Evolutionary conservation across 2,113 vertebrate genomes (phyloP), one percentile per base, ranked within the genome.

Genomic region (Halcyon senegalensis): DNA sequence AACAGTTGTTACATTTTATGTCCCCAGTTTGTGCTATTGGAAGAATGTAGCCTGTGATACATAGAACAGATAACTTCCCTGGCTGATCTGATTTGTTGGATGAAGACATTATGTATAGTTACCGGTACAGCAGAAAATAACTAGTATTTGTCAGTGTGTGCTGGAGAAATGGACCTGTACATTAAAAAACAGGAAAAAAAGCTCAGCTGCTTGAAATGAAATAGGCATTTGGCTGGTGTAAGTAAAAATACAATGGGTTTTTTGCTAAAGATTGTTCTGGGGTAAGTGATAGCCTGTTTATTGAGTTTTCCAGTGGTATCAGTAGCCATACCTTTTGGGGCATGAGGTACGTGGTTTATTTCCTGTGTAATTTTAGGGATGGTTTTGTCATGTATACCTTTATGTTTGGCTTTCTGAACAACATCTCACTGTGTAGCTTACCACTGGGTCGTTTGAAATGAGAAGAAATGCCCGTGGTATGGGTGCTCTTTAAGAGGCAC

Each of bases 121-220:
- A 44, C 1, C 0, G 0, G 13, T 43, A 44, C 48, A 5, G 9
- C 44, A 78, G 66, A 66, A 66, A 87, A 48, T n/a, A 27, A 50
- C 11, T 35, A 74, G 0, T 1, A 2, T 68, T 86, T 90, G 51
- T 90, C 70, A 59, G n/a, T 14, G 30, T 76, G 4, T 56, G 31
- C 51, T 80, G 48, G 35, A 72, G 39, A 76, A 70, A 55, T 30
- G 4, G 60, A 39, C 44, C 10, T 43, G 4, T 81, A n/a, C 3
- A 24, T 31, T n/a, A 10, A 56, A 84, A 84, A 19, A 18, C 44
- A 53, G 4, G 28, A n/a, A 58, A 62, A 58, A 28, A 31, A 33
- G 30, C 0, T 2, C 27, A 66, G 9, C 51, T 75, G 39, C 44
- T 66, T 76, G 28, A 63, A 43, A 30, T 43, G 9, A 73, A 63